Evolutionary conservation across 2,888 invertebrate genomes (phyloP), one percentile per base, ranked within the genome.

Genomic region (Lutraria lutraria): DNA sequence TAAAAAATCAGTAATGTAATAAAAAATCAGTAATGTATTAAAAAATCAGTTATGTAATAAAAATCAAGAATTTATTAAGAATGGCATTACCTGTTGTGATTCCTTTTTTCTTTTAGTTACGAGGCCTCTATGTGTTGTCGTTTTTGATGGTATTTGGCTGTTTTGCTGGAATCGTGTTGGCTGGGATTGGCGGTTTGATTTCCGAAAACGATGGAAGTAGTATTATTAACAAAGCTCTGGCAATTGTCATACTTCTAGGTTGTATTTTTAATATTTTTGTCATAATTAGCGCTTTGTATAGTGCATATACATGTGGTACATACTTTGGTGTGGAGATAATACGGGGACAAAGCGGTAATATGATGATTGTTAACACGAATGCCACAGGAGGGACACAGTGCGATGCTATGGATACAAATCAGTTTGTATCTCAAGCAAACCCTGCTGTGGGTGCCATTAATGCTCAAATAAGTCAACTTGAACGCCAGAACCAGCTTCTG

Each of bases 301-400:
- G 43, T 4, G 43, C 83, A 6, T 76, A 72, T n/a, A 43, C 76
- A 12, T 87, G 83, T 25, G 87, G 87, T 16, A 53, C 13, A 29
- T 83, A 83, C 15, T 83, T 87, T 54, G 87, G 87, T 8, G 56
- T 87, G n/a, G 29, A 34, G 16, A 87, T 82, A 34, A 52, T 31
- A 16, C 21, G 3, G 25, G 29, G 85, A 54, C 54, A 34, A 34
- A 21, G 85, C 29, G 80, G 85, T 0, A 54, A 54, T 19, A 81
- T n/a, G 53, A 31, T 53, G 15, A 54, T 81, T 16, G 54, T 54
- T 16, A 53, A 53, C 13, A 29, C 43, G n/a, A 53, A 84, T 54
- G 19, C 52, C 3, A 31, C 54, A 29, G 25, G 53, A 25, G 29
- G 56, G 29, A 54, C 8, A 3, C 34, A 34, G 15, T 34, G n/a